Percentiles rank a stretch among this genome's conserved stretches.
Conservation (phyloP, 2,888 invertebrate genomes). For the Glaucopsyche alexis region DNA sequence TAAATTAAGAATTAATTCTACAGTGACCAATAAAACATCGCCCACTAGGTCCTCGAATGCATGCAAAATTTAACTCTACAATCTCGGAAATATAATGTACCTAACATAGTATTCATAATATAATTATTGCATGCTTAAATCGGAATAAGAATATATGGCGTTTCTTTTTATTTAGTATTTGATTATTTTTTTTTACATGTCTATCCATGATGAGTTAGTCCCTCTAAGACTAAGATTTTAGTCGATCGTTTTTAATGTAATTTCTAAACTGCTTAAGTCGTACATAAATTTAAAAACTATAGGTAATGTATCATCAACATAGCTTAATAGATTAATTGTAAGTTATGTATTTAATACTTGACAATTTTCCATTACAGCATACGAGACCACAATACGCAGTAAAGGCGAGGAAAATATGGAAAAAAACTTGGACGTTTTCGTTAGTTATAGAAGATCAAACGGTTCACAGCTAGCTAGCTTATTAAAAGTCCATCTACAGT, state of each 20-base stretch:
- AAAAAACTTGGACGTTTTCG: conserved; percentile 97
- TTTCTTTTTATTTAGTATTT: not conserved
- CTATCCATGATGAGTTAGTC: conserved; percentile 12
- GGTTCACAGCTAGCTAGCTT: conserved; percentile 97
- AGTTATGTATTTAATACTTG: not conserved
- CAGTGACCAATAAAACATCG: conserved; percentile 19
- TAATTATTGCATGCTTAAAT: not conserved
- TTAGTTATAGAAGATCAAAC: conserved; percentile 97
- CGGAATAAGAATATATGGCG: not conserved
- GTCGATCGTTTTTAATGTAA: not conserved
- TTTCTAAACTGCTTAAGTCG: not conserved
- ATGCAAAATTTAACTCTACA: not conserved
- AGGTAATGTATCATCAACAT: not conserved
- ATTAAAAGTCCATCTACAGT: conserved; percentile 97
- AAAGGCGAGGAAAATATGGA: conserved; percentile 88
- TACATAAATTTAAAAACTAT: not conserved
- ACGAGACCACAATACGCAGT: conserved; percentile 83
- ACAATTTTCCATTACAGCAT: conserved; percentile 62
- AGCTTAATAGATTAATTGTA: not conserved
- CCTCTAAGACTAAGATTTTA: conserved; percentile 14
- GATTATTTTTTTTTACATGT: conserved; percentile 24
- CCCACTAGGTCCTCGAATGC: not conserved
- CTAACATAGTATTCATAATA: not conserved
- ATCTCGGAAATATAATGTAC: not conserved
- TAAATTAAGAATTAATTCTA: conserved; percentile 7